phyloP scores from a whole-genome alignment of 1,140 invertebrate genomes.

The Drosophila nigromelanica region DNA sequence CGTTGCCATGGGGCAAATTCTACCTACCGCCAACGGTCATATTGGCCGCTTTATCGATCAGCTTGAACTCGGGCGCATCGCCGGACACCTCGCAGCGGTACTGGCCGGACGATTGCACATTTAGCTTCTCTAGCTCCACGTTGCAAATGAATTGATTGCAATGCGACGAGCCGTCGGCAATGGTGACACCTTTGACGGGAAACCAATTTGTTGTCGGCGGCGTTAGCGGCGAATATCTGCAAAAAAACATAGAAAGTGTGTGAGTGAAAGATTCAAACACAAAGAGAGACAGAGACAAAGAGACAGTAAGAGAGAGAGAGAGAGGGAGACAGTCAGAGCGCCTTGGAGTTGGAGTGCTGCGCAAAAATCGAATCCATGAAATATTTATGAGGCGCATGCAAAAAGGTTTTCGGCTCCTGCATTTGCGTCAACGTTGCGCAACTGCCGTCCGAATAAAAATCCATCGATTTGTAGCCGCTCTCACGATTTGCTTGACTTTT shows the following conservation, averaged over 20 bases:
- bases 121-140: conserved; percentile 85
- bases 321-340: not conserved
- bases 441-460: conserved; percentile 56
- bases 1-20: not conserved
- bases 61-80: conserved; percentile 87
- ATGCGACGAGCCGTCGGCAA: conserved; percentile 90
- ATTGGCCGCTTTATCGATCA: conserved; percentile 86
- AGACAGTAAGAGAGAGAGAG: conserved; percentile 13
- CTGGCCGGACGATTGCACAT: conserved; percentile 85
- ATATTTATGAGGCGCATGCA: conserved; percentile 78
- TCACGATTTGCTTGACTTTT: not conserved
- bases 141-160: conserved; percentile 85
- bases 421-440: conserved; percentile 52
- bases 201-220: conserved; percentile 83
- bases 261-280: conserved; percentile 10
- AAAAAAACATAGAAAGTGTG: conserved; percentile 32
- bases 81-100: conserved; percentile 88
- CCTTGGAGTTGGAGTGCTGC: conserved; percentile 61
- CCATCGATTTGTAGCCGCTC: conserved; percentile 53
- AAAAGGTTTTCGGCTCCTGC: conserved; percentile 57
- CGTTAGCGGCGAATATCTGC: conserved; percentile 83
- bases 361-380: conserved; percentile 74
- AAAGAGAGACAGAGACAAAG: conserved; percentile 7
- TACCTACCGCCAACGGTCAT: conserved; percentile 87
- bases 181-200: conserved; percentile 87